A percentile compares a stretch with the other conserved stretches of the same genome.
These are phyloP conservation scores for Drosophila affinis DNA, from an alignment of 2,888 invertebrate species.

Conservation along the genomic window DNA sequence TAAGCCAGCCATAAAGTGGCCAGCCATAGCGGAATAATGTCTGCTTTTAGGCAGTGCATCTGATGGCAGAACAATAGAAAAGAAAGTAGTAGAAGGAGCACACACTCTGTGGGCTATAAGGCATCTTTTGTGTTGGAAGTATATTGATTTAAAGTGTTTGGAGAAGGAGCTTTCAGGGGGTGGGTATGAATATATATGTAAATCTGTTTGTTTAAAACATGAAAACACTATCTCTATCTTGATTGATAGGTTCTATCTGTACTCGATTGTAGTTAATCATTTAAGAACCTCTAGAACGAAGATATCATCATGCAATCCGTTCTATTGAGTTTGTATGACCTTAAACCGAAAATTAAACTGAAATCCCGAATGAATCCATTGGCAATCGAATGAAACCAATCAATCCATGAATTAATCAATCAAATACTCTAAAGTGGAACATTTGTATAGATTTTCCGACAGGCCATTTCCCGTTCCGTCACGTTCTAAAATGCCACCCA, in stretches of 20 bases:
- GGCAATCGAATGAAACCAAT: not conserved
- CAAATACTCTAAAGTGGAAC: not conserved
- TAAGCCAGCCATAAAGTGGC: slow-evolving; percentile 34
- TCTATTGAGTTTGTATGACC: not conserved
- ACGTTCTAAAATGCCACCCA: not conserved
- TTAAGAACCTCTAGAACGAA: not conserved
- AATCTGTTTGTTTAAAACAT: not conserved
- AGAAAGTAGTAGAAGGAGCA: slow-evolving; percentile 18
- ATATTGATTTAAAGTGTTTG: not conserved
- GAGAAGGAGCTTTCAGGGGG: not conserved
- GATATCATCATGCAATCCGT: not conserved
- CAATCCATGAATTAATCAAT: not conserved
- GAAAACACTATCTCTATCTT: not conserved
- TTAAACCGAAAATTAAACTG: not conserved
- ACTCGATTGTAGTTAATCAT: not conserved
- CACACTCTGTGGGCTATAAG: slow-evolving; percentile 1
- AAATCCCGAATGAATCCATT: not conserved
- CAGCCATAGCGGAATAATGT: slow-evolving; percentile 3
- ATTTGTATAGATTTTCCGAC: not conserved
- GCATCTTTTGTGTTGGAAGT: not conserved
- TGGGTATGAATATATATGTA: not conserved
- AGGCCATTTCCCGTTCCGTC: not conserved
- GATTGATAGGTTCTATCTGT: not conserved
- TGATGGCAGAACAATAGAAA: slow-evolving; percentile 25
- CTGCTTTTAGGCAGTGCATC: slow-evolving; percentile 23